phyloP scores from a whole-genome alignment of 2,113 vertebrate species.

The Etheostoma cragini region DNA sequence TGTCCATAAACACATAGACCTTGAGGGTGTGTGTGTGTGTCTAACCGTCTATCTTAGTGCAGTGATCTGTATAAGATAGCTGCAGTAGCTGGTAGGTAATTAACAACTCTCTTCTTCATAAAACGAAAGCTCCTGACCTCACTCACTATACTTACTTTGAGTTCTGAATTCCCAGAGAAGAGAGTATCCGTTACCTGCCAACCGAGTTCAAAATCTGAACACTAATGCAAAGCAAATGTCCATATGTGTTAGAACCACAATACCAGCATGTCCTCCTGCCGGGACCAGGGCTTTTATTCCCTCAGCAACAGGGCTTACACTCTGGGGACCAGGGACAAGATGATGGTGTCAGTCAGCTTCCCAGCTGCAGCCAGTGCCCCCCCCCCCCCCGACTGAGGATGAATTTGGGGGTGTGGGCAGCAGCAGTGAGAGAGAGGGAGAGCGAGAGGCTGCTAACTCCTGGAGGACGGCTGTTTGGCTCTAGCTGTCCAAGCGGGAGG shows the following conservation, averaged over 20 bases:
- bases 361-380: conserved; percentile 62
- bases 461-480: conserved; percentile 70
- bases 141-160: neutral
- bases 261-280: conserved; percentile 42
- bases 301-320: conserved; percentile 65
- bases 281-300: conserved; percentile 46
- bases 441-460: conserved; percentile 62
- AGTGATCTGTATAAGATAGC: conserved; percentile 74
- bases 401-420: conserved; percentile 39
- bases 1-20: conserved; percentile 74
- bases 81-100: conserved; percentile 65
- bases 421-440: conserved; percentile 32
- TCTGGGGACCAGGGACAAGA: conserved; percentile 52
- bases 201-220: neutral
- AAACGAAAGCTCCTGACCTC: conserved; percentile 30
- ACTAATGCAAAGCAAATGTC: conserved; percentile 29
- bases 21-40: conserved; percentile 68
- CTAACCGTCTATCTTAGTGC: conserved; percentile 59
- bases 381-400: conserved; percentile 24
- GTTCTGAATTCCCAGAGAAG: conserved; percentile 45
- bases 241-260: conserved; percentile 48
- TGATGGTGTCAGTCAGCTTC: conserved; percentile 72
- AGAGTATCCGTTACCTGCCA: conserved; percentile 30
- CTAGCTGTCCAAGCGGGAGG: conserved; percentile 83
- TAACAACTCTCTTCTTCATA: conserved; percentile 41